These are phyloP conservation scores for Pipistrellus pipistrellus DNA, from an alignment of 2,797 vertebrate species.

Conservation along the genomic window DNA sequence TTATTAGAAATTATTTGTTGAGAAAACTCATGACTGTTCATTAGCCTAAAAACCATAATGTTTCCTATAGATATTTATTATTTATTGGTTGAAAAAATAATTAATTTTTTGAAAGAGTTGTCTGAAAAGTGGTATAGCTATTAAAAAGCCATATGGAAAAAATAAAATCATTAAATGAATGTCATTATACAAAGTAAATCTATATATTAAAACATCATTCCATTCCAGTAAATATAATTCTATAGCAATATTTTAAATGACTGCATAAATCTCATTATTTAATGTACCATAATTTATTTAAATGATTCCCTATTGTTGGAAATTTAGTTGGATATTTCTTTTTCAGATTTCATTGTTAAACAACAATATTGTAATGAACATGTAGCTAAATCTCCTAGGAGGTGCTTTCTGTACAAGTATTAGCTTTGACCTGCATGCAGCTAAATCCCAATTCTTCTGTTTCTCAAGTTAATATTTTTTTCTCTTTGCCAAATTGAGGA, in stretches of 20 bases:
- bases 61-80: background rate
- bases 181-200: conserved; percentile 24
- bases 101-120: background rate
- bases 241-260: conserved; percentile 37
- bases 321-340: background rate
- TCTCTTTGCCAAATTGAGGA: background rate
- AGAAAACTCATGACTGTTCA: background rate
- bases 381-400: background rate
- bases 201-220: conserved; percentile 23
- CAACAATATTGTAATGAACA: background rate
- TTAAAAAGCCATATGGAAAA: background rate
- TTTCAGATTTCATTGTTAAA: conserved; percentile 6
- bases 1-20: background rate
- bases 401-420: background rate
- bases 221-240: background rate
- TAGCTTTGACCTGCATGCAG: background rate
- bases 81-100: conserved; percentile 35
- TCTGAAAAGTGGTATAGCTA: conserved; percentile 1
- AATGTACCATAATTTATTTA: conserved; percentile 22
- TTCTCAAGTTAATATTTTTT: conserved; percentile 23
- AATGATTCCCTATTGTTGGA: background rate
- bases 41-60: background rate
- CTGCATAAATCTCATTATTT: conserved; percentile 21
- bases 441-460: conserved; percentile 23
- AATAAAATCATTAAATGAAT: background rate